Conservation (phyloP, 2,797 vertebrate genomes). For the Onychomys torridus region DNA sequence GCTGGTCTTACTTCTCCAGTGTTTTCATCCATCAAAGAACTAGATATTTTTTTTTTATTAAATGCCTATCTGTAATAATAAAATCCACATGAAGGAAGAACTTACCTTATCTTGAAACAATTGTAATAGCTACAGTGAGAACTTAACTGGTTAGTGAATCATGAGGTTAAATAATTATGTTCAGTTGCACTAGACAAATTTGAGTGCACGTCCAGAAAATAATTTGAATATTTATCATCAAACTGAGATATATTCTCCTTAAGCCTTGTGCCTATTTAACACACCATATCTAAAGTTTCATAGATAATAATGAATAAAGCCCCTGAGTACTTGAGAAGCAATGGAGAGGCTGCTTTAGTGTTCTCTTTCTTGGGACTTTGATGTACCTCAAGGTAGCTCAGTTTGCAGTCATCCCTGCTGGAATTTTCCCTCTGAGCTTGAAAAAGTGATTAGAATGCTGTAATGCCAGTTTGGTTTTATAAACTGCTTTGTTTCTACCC, state of each 20-base stretch:
- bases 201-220: conserved; percentile 71
- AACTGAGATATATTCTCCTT: conserved; percentile 23
- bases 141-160: conserved; percentile 70
- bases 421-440: not conserved
- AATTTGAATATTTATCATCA: conserved; percentile 60
- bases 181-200: conserved; percentile 61
- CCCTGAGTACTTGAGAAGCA: not conserved
- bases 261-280: conserved; percentile 8
- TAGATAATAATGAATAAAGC: not conserved
- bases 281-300: conserved; percentile 7
- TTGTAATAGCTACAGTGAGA: conserved; percentile 48
- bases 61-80: conserved; percentile 71
- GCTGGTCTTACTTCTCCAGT: not conserved
- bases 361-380: not conserved
- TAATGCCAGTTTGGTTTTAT: conserved; percentile 40
- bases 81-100: conserved; percentile 73
- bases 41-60: too few species aligned
- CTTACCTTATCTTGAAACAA: conserved; percentile 71
- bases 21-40: conserved; percentile 35
- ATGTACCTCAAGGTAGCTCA: not conserved
- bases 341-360: not conserved
- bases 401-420: not conserved
- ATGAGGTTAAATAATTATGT: conserved; percentile 73
- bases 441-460: not conserved
- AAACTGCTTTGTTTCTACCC: conserved; percentile 57